phyloP scores from a whole-genome alignment of 2,113 vertebrate species.

The Oreamnos americanus region DNA sequence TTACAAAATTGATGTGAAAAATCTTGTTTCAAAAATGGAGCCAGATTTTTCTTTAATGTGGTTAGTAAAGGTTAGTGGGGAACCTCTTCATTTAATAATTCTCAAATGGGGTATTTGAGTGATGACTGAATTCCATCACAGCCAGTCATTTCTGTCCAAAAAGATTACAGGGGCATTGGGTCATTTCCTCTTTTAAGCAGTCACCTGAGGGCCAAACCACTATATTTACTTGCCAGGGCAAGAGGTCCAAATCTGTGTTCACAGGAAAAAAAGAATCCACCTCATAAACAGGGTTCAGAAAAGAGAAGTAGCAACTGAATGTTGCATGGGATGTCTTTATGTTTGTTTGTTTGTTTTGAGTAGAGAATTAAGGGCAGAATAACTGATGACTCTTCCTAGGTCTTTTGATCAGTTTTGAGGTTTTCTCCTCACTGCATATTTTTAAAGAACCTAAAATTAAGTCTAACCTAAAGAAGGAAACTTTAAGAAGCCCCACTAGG shows the following conservation, averaged over 20 bases:
- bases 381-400: background rate
- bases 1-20: slow-evolving; percentile 12
- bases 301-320: background rate
- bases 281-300: background rate
- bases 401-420: slow-evolving; percentile 21
- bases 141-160: background rate
- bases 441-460: background rate
- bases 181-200: background rate
- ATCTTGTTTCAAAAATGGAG: background rate
- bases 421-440: background rate
- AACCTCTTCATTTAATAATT: background rate
- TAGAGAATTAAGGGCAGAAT: background rate
- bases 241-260: background rate
- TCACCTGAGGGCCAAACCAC: background rate
- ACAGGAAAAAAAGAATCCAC: background rate
- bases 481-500: background rate
- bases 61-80: background rate
- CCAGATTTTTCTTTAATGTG: background rate
- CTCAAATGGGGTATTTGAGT: background rate
- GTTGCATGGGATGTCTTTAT: background rate
- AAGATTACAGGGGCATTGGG: background rate
- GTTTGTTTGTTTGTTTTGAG: background rate
- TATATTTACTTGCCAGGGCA: background rate
- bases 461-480: background rate
- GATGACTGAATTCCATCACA: background rate